A percentile compares a stretch with the other conserved stretches of the same genome.
Evolutionary conservation across 1,140 invertebrate species (phyloP).

Genomic region (Drosophila pruinosa): DNA sequence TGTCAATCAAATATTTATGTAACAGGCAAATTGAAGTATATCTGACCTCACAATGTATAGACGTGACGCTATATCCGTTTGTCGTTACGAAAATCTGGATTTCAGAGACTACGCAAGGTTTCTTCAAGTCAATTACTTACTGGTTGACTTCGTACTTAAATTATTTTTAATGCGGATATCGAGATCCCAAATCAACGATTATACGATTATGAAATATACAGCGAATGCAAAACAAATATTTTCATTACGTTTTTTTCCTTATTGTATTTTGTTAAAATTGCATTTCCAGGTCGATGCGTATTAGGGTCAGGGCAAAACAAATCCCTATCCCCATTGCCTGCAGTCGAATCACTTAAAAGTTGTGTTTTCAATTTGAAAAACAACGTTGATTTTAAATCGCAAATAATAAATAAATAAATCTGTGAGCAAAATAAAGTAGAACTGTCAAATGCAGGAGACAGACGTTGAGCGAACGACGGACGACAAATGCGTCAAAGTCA

Average conservation of each 20-base stretch:
- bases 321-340: slow-evolving; percentile 16
- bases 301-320: slow-evolving; percentile 40
- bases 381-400: slow-evolving; percentile 12
- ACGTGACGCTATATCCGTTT: no score
- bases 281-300: slow-evolving; percentile 34
- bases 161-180: slow-evolving; percentile 1
- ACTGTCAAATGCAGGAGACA: slow-evolving; percentile 49
- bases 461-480: slow-evolving; percentile 20
- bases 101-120: no score
- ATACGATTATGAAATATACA: slow-evolving; percentile 3
- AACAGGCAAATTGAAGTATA: no score
- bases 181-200: slow-evolving; percentile 5
- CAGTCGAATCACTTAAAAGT: slow-evolving; percentile 17
- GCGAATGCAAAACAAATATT: background rate
- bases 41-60: no score
- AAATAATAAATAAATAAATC: background rate
- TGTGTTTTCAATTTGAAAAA: slow-evolving; percentile 6
- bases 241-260: slow-evolving; percentile 1
- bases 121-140: background rate
- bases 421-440: slow-evolving; percentile 26
- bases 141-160: background rate
- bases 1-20: no score
- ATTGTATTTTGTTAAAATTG: slow-evolving; percentile 22
- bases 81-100: no score
- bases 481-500: slow-evolving; percentile 59